Percentiles rank a stretch among this genome's conserved stretches.
Evolutionary conservation across 1,140 invertebrate species (phyloP).

Genomic region (Luehdorfia chinensis): DNA sequence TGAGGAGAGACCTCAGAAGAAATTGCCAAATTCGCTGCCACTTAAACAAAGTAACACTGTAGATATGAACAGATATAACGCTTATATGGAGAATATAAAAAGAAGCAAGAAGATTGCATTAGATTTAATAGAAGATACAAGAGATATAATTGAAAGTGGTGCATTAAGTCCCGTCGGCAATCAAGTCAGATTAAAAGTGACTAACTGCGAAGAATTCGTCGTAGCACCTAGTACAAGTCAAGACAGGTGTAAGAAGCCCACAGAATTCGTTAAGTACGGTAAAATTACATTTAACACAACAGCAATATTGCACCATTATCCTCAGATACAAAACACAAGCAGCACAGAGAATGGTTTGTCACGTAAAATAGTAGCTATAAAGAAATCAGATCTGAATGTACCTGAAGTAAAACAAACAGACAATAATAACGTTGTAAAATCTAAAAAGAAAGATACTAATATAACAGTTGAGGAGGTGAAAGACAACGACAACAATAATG

Average conservation of each 20-base stretch:
- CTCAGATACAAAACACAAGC: conserved; percentile 54
- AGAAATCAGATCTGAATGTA: conserved; percentile 52
- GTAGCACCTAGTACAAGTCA: conserved; percentile 49
- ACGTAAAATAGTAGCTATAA: conserved; percentile 24
- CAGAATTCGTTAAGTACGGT: conserved; percentile 59
- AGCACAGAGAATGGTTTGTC: conserved; percentile 24
- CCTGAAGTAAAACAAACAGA: conserved; percentile 32
- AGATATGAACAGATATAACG: conserved; percentile 70
- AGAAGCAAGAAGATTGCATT: conserved; percentile 58
- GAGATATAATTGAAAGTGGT: conserved; percentile 51
- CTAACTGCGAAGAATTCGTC: conserved; percentile 38
- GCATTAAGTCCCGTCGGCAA: conserved; percentile 35
- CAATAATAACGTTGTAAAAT: conserved; percentile 51
- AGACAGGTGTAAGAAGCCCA: conserved; percentile 38
- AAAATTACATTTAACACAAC: conserved; percentile 71
- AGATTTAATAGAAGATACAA: conserved; percentile 63
- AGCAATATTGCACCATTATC: conserved; percentile 69
- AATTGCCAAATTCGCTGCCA: conserved; percentile 67
- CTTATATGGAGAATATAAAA: conserved; percentile 63
- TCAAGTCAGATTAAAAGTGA: conserved; percentile 37
- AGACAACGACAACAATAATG: conserved; percentile 56
- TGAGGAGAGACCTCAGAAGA: conserved; percentile 54
- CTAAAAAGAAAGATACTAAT: conserved; percentile 35
- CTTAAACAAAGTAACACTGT: conserved; percentile 67
- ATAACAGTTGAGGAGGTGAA: conserved; percentile 30